Evolutionary conservation across 53 echinoderm and acorn worm genomes (phyloP).

Genomic region (Zoroaster sp.): DNA sequence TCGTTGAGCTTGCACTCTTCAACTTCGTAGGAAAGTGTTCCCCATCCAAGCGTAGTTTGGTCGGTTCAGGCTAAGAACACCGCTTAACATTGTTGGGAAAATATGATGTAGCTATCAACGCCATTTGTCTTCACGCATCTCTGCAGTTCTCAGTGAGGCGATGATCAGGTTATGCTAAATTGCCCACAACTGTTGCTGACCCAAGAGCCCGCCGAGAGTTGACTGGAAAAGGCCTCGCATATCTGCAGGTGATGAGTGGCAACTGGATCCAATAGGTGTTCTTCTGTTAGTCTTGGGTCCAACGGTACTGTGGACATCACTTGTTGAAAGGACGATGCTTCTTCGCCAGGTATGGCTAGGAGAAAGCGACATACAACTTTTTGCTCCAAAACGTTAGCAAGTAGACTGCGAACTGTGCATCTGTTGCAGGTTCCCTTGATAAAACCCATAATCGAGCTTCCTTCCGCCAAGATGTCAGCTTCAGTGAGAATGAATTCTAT

Average conservation of each 20-base stretch:
- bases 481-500: slow-evolving; percentile 56
- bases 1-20: slow-evolving; percentile 3
- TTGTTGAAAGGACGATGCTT: slow-evolving; percentile 30
- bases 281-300: slow-evolving; percentile 25
- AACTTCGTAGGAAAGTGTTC: slow-evolving; percentile 66
- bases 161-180: slow-evolving; percentile 67
- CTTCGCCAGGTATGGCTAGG: slow-evolving; percentile 27
- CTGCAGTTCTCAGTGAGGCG: slow-evolving; percentile 65
- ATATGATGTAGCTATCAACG: slow-evolving; percentile 53
- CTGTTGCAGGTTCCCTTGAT: slow-evolving; percentile 76
- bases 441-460: slow-evolving; percentile 66
- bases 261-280: slow-evolving; percentile 34
- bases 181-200: slow-evolving; percentile 60
- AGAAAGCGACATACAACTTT: slow-evolving; percentile 61
- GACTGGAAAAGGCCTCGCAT: slow-evolving; percentile 57
- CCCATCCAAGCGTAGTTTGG: slow-evolving; percentile 83
- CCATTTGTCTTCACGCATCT: slow-evolving; percentile 70
- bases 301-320: slow-evolving; percentile 48
- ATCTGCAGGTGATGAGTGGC: slow-evolving; percentile 36
- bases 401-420: slow-evolving; percentile 65
- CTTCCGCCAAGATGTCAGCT: slow-evolving; percentile 68
- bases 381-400: slow-evolving; percentile 64
- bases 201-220: slow-evolving; percentile 25
- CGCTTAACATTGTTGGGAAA: slow-evolving; percentile 50
- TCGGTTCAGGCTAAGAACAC: slow-evolving; percentile 72